A percentile compares a stretch with the other conserved stretches of the same genome.
Conservation (phyloP, 2,113 vertebrate genomes). For the Calonectris borealis region DNA sequence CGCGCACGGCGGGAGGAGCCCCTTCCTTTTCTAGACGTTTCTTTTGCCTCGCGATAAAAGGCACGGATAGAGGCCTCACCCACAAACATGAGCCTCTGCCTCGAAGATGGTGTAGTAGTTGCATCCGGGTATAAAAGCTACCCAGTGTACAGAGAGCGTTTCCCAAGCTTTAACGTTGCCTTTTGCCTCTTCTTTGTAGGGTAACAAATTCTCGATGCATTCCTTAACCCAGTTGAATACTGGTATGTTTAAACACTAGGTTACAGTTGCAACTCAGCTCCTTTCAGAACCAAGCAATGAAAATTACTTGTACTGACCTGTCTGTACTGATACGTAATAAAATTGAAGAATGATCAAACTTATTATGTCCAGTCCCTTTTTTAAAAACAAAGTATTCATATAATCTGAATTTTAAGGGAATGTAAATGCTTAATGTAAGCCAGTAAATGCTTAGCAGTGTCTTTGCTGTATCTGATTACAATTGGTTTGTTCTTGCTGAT, state of each 20-base stretch:
- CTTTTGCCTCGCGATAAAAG: neutral
- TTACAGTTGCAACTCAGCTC: neutral
- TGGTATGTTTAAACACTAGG: neutral
- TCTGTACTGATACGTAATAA: constrained; percentile 51
- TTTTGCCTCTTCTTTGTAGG: constrained; percentile 19
- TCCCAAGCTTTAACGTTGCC: neutral
- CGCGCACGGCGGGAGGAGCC: neutral
- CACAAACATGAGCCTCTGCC: neutral
- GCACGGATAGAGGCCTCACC: neutral
- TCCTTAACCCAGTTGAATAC: neutral
- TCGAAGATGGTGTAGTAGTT: neutral
- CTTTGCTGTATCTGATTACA: neutral
- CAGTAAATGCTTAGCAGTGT: neutral
- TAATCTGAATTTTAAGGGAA: neutral
- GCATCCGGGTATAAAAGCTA: neutral
- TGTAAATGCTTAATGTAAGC: neutral
- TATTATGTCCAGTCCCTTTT: neutral
- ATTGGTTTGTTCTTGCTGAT: neutral
- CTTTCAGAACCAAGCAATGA: neutral
- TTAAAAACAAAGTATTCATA: neutral
- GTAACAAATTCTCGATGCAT: neutral
- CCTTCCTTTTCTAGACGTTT: constrained; percentile 10
- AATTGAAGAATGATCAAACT: constrained; percentile 10
- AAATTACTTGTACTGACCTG: neutral
- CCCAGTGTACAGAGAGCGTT: neutral